Evolutionary conservation across 23 tunicate species (phyloP).

Genomic region (Phallusia fumigata): DNA sequence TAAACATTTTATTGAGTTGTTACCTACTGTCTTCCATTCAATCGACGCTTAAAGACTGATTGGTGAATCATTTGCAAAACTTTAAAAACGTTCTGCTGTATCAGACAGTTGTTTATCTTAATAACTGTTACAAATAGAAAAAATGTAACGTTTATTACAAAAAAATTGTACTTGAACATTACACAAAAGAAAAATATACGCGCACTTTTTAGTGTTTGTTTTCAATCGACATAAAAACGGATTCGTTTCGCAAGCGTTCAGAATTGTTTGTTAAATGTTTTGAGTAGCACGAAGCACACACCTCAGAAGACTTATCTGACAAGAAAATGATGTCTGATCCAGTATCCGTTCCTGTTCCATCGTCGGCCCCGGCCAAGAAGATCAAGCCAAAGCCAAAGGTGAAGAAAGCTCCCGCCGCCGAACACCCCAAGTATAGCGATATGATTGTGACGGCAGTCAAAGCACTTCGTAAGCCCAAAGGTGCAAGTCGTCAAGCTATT

Average conservation of each 20-base stretch:
- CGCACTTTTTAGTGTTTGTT: background rate
- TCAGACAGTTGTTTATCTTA: no score
- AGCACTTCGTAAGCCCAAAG: constrained; percentile 55
- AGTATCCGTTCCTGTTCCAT: constrained; percentile 46
- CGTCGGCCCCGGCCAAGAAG: constrained; percentile 50
- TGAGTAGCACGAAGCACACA: no score
- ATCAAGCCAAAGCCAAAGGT: constrained; percentile 19
- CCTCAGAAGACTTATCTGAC: background rate
- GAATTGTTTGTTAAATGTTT: background rate
- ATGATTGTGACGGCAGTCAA: constrained; percentile 75
- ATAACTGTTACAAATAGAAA: no score
- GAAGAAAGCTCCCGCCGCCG: constrained; percentile 17
- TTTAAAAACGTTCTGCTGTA: no score
- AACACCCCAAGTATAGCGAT: constrained; percentile 66
- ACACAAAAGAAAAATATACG: background rate
- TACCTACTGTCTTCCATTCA: no score
- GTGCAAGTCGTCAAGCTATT: constrained; percentile 80
- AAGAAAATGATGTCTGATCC: background rate
- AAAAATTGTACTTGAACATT: no score
- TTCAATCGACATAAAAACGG: background rate
- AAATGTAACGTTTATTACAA: no score
- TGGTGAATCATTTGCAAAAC: no score
- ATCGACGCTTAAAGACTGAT: no score
- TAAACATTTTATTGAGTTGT: no score
- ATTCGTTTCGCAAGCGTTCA: constrained; percentile 23